phyloP scores from a whole-genome alignment of 2,113 vertebrate genomes.

The Ailuropoda melanoleuca region DNA sequence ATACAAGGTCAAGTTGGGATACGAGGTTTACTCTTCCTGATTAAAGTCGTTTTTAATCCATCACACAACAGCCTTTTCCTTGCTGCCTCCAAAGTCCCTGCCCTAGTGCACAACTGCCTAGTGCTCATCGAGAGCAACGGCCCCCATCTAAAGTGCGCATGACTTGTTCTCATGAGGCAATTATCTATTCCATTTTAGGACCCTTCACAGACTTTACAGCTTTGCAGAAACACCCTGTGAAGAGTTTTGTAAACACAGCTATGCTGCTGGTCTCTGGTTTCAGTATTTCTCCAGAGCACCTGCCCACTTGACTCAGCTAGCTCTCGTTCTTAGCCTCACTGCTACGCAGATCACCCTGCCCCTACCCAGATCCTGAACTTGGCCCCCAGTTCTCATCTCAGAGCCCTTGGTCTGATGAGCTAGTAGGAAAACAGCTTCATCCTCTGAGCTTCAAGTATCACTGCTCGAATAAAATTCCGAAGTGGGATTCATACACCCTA shows the following conservation, averaged over 20 bases:
- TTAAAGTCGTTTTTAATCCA: neutral
- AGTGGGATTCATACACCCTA: neutral
- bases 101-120: too few species aligned
- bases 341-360: neutral
- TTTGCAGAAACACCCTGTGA: neutral
- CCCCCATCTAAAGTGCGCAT: rapidly evolving
- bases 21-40: neutral
- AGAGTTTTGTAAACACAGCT: neutral
- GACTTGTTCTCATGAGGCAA: neutral
- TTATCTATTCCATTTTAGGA: neutral
- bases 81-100: neutral
- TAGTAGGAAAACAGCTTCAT: neutral
- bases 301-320: neutral
- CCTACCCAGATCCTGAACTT: rapidly evolving
- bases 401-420: neutral
- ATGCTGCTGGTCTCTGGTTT: neutral
- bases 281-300: neutral
- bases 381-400: neutral
- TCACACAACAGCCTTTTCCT: neutral
- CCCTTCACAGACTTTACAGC: neutral
- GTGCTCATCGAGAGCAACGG: neutral
- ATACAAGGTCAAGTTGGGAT: neutral
- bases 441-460: neutral
- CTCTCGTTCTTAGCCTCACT: neutral
- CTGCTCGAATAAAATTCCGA: neutral